A percentile compares a stretch with the other conserved stretches of the same genome.
These are phyloP conservation scores for Panonychus citri DNA, from an alignment of 1,140 invertebrate species.

Conservation along the genomic window DNA sequence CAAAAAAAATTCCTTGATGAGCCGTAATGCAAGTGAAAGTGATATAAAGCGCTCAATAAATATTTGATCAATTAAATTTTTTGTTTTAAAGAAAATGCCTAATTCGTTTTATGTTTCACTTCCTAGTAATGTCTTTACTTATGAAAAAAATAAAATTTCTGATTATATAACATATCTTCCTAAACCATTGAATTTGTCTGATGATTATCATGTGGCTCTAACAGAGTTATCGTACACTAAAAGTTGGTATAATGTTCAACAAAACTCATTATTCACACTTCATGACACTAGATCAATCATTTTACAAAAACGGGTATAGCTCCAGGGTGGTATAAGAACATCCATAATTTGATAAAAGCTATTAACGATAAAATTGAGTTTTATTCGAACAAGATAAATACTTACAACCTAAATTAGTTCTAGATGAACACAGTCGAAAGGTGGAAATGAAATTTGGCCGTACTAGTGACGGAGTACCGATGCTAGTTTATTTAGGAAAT, in stretches of 20 bases:
- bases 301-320: not conserved
- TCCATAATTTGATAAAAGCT: not conserved
- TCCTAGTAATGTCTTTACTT: not conserved
- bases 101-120: slow-evolving; percentile 1
- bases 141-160: not conserved
- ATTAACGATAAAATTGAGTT: not conserved
- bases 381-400: not conserved
- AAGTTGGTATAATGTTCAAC: not conserved
- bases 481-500: not conserved
- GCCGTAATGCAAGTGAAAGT: not conserved
- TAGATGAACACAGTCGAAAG: too few species aligned
- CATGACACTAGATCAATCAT: not conserved
- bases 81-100: not conserved
- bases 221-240: slow-evolving; percentile 3
- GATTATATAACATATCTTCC: not conserved
- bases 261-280: not conserved
- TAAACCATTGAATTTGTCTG: not conserved
- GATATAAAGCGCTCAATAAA: too few species aligned
- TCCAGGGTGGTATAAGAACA: not conserved
- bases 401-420: not conserved
- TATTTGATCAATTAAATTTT: not conserved
- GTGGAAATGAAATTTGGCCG: too few species aligned
- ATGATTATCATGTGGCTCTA: not conserved
- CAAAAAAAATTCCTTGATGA: not conserved
- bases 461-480: too few species aligned